Conservation (phyloP, 2,888 invertebrate species). For the Charanyca ferruginea region DNA sequence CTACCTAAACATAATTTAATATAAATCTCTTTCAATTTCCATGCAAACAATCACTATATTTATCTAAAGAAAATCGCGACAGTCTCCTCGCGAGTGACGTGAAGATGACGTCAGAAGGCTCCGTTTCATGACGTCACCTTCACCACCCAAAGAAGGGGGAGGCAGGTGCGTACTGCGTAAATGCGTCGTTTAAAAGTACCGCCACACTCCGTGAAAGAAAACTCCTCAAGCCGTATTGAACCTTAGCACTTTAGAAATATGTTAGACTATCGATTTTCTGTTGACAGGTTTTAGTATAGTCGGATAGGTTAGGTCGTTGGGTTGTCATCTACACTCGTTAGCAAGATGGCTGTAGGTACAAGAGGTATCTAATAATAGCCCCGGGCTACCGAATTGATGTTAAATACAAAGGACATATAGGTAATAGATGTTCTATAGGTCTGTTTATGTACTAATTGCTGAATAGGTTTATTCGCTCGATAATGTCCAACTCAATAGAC, state of each 20-base stretch:
- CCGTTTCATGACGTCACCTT: constrained; percentile 71
- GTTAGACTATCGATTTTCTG: constrained; percentile 13
- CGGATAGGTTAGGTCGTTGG: constrained; percentile 50
- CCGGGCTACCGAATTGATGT: constrained; percentile 19
- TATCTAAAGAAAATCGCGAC: constrained; percentile 37
- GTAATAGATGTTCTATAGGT: constrained; percentile 1
- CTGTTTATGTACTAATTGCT: constrained; percentile 19
- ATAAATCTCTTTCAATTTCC: constrained; percentile 23
- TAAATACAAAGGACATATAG: constrained; percentile 24
- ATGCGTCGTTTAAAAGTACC: constrained; percentile 62
- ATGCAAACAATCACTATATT: constrained; percentile 32
- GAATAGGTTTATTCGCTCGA: constrained; percentile 17
- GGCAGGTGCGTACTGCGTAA: constrained; percentile 74
- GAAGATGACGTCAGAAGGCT: constrained; percentile 63
- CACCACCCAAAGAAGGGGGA: constrained; percentile 30
- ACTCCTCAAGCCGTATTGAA: constrained; percentile 3
- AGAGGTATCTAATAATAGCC: constrained; percentile 31
- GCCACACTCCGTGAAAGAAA: constrained; percentile 24
- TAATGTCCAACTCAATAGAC: constrained; percentile 45
- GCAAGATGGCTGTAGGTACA: constrained; percentile 29
- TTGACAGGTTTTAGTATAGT: constrained; percentile 15
- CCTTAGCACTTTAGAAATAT: neutral
- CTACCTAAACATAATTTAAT: neutral
- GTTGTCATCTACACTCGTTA: constrained; percentile 55
- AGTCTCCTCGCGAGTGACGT: constrained; percentile 63